Percentiles rank a stretch among this genome's conserved stretches.
Conservation (phyloP, 2,888 invertebrate genomes). For the Lepidocyrtinus sp. region DNA sequence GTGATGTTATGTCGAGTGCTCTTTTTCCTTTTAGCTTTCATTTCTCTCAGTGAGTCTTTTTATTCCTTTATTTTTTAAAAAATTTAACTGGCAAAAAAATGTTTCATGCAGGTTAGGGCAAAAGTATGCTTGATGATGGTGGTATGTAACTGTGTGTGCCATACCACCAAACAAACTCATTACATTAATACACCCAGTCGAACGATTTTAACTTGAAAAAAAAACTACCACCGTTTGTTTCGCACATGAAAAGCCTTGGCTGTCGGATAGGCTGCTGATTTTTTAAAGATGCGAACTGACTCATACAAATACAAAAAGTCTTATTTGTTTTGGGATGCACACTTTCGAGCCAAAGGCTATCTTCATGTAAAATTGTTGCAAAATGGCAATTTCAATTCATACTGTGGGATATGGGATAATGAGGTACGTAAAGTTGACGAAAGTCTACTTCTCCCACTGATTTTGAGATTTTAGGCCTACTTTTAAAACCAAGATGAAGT, state of each 20-base stretch:
- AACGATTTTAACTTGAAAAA: slow-evolving; percentile 8
- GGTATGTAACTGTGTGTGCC: slow-evolving; percentile 2
- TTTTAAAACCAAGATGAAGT: no score
- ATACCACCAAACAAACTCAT: slow-evolving; percentile 20
- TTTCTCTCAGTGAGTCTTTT: slow-evolving; percentile 1
- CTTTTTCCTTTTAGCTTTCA: slow-evolving; percentile 1
- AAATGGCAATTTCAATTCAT: no score
- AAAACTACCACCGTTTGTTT: slow-evolving; percentile 2
- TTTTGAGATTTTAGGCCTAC: no score
- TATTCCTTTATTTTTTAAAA: slow-evolving; percentile 9
- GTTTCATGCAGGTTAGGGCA: not conserved
- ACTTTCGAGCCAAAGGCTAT: no score
- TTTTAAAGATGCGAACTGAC: slow-evolving; percentile 9
- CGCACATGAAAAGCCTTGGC: slow-evolving; percentile 1
- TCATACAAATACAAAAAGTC: no score
- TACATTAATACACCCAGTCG: not conserved
- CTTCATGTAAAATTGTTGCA: no score
- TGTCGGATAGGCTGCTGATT: not conserved
- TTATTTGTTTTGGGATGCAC: no score
- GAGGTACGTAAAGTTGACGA: no score
- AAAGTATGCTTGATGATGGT: not conserved
- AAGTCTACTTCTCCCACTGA: no score
- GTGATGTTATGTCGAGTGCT: not conserved
- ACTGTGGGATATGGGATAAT: no score
- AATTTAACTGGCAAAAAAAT: slow-evolving; percentile 11